Evolutionary conservation across 2,113 vertebrate species (phyloP).

Genomic region (Irena cyanogastra): DNA sequence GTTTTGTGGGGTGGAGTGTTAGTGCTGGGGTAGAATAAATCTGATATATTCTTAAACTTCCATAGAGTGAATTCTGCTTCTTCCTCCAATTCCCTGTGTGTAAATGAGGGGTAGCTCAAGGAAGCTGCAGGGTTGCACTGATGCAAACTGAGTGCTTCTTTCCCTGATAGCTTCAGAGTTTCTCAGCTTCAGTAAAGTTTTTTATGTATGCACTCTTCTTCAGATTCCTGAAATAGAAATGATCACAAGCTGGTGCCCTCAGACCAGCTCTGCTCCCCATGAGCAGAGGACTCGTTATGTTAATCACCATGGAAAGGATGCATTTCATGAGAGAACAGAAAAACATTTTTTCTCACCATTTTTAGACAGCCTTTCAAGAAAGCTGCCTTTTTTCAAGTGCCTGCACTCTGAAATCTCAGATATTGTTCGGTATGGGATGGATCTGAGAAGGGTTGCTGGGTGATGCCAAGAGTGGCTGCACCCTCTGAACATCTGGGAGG

Average conservation of each 20-base stretch:
- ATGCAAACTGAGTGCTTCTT: neutral
- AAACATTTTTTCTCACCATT: neutral
- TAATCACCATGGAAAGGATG: neutral
- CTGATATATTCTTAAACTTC: conserved; percentile 34
- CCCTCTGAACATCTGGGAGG: neutral
- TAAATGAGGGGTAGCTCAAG: neutral
- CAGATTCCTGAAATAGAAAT: neutral
- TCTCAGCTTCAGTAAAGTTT: neutral
- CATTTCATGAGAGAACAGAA: neutral
- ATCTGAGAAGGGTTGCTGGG: neutral
- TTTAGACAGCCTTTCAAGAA: neutral
- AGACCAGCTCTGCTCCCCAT: neutral
- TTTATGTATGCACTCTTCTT: neutral
- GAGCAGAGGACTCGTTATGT: neutral
- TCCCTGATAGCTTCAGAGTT: neutral
- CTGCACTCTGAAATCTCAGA: neutral
- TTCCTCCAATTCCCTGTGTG: conserved; percentile 22
- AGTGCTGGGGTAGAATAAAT: neutral
- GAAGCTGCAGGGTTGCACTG: neutral
- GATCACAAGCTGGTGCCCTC: neutral
- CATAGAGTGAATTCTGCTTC: neutral
- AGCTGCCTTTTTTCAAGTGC: neutral
- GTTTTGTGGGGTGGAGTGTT: conserved; percentile 12
- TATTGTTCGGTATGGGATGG: neutral
- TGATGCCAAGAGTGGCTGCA: neutral